Evolutionary conservation across 2,113 vertebrate species (phyloP).

Genomic region (Bubo blakistoni): DNA sequence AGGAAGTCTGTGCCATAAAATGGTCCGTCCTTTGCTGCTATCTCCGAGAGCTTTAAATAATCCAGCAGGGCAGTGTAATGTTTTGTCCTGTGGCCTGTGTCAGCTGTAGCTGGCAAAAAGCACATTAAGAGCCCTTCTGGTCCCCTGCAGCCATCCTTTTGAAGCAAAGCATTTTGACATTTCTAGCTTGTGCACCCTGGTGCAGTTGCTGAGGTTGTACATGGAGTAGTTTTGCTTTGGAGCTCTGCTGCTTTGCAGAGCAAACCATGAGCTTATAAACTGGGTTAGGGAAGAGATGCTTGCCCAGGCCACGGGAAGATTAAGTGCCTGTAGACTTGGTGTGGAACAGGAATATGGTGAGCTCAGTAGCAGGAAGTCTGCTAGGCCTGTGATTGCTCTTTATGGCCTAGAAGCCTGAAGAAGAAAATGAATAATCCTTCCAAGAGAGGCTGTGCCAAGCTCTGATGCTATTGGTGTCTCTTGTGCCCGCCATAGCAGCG

Average conservation of each 20-base stretch:
- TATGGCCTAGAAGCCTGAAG: background rate
- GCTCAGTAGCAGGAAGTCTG: background rate
- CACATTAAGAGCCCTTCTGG: background rate
- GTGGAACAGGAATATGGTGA: background rate
- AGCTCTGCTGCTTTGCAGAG: background rate
- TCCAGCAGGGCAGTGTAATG: background rate
- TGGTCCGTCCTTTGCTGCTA: background rate
- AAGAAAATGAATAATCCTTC: background rate
- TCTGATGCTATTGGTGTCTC: background rate
- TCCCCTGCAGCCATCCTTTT: background rate
- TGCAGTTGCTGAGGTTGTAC: background rate
- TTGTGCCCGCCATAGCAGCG: accelerated
- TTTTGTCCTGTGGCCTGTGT: background rate
- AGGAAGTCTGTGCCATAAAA: background rate
- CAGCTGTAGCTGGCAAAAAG: background rate
- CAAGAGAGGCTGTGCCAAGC: background rate
- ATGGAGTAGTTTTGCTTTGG: background rate
- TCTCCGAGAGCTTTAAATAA: background rate
- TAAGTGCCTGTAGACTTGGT: background rate
- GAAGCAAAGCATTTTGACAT: background rate
- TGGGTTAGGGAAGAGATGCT: background rate
- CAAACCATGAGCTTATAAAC: background rate
- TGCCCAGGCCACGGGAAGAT: background rate
- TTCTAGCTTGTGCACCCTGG: background rate
- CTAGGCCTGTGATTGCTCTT: background rate